Evolutionary conservation across 1,140 invertebrate species (phyloP).

Genomic region (Tenebrio molitor): DNA sequence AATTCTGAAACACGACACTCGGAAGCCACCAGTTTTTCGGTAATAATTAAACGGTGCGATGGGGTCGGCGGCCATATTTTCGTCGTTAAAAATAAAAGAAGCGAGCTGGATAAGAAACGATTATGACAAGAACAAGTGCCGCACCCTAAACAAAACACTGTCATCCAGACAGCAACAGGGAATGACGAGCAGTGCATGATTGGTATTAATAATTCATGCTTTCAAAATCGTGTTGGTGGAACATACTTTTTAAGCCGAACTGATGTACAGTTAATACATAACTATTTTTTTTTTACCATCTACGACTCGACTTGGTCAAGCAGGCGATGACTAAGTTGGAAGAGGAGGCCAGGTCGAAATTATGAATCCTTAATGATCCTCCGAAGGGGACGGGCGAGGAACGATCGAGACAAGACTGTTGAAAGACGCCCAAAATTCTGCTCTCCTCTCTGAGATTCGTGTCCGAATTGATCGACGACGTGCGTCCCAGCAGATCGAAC

Average conservation of each 20-base stretch:
- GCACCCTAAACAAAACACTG: slow-evolving; percentile 60
- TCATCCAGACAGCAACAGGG: slow-evolving; percentile 57
- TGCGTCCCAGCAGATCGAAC: too few relatives aligned
- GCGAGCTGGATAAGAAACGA: slow-evolving; percentile 50
- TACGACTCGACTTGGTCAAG: slow-evolving; percentile 9
- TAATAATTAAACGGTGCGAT: slow-evolving; percentile 22
- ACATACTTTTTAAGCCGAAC: slow-evolving; percentile 57
- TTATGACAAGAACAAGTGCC: slow-evolving; percentile 58
- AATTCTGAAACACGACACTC: slow-evolving; percentile 31
- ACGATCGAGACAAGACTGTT: slow-evolving; percentile 14
- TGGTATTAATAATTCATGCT: slow-evolving; percentile 61
- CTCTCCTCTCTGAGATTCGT: background rate
- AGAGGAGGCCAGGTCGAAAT: slow-evolving; percentile 6
- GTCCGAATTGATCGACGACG: background rate
- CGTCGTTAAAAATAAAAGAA: slow-evolving; percentile 9
- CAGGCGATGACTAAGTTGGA: background rate
- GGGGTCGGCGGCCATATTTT: slow-evolving; percentile 17
- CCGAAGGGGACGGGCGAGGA: background rate
- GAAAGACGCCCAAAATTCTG: slow-evolving; percentile 11
- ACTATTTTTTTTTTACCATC: slow-evolving; percentile 28
- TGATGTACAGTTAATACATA: slow-evolving; percentile 50
- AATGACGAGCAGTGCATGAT: slow-evolving; percentile 59
- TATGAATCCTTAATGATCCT: slow-evolving; percentile 16
- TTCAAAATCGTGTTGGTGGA: slow-evolving; percentile 58
- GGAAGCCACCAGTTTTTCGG: slow-evolving; percentile 34